Conservation (phyloP, 2,888 invertebrate species). For the Tachina fera region DNA sequence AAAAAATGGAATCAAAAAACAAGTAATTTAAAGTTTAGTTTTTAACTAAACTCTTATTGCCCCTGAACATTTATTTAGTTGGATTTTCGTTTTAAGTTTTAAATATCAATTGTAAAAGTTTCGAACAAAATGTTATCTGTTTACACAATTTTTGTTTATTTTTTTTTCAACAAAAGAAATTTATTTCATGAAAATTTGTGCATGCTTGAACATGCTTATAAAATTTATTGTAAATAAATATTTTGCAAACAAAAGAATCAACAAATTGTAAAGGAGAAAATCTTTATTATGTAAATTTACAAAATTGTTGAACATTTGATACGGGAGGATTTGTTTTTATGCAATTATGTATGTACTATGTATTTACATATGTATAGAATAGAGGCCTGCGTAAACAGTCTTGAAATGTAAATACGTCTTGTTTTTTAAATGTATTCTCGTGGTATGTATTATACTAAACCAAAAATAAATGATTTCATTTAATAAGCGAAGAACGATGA, state of each 20-base stretch:
- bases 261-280: background rate
- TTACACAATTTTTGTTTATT: background rate
- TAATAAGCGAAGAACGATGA: no score
- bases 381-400: no score
- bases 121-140: constrained; percentile 3
- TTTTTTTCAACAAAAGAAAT: background rate
- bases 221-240: constrained; percentile 29
- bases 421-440: no score
- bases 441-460: no score
- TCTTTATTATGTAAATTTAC: background rate
- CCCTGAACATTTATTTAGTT: background rate
- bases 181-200: constrained; percentile 4
- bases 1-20: background rate
- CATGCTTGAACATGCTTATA: constrained; percentile 21
- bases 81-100: constrained; percentile 13
- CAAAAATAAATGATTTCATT: no score
- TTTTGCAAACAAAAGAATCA: constrained; percentile 10
- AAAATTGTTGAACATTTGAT: constrained; percentile 5
- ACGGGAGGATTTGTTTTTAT: background rate
- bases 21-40: constrained; percentile 25
- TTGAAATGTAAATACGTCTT: no score
- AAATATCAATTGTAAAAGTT: constrained; percentile 5
- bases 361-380: no score
- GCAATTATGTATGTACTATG: background rate
- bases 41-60: constrained; percentile 1